Percentiles rank a stretch among this genome's conserved stretches.
These are phyloP conservation scores for Trinectes maculatus DNA, from an alignment of 2,113 vertebrate species.

Conservation along the genomic window DNA sequence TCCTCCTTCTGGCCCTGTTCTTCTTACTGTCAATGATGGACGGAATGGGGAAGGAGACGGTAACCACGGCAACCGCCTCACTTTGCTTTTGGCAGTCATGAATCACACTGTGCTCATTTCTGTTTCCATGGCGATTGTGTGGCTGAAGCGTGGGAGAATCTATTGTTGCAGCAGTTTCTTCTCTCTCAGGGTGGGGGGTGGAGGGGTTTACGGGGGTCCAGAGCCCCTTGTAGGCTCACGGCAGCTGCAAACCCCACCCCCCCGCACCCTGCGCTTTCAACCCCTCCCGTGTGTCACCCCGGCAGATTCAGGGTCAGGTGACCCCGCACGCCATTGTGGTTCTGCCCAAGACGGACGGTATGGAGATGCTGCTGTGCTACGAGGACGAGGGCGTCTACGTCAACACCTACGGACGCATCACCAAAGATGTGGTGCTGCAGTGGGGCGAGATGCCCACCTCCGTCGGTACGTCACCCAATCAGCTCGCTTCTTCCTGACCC, in stretches of 20 bases:
- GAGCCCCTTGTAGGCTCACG: not conserved
- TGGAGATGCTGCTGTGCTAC: conserved; percentile 99
- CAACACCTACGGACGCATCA: conserved; percentile 98
- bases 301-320: conserved; percentile 98
- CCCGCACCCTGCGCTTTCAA: conserved; percentile 39
- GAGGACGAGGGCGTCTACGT: conserved; percentile 99
- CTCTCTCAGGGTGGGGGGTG: conserved; percentile 55
- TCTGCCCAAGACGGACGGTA: conserved; percentile 98
- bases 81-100: conserved; percentile 35
- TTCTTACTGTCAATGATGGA: conserved; percentile 50
- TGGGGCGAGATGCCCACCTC: conserved; percentile 99
- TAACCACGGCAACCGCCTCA: conserved; percentile 61
- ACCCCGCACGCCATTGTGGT: conserved; percentile 99
- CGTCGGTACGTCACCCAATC: conserved; percentile 90
- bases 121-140: conserved; percentile 58
- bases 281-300: conserved; percentile 62
- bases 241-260: conserved; percentile 55
- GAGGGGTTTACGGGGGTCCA: conserved; percentile 10
- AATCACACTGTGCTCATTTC: conserved; percentile 47
- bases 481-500: conserved; percentile 62
- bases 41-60: conserved; percentile 34
- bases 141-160: conserved; percentile 63
- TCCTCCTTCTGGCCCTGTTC: conserved; percentile 51
- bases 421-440: conserved; percentile 99
- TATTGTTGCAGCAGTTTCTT: conserved; percentile 85